phyloP scores from a whole-genome alignment of 2,888 invertebrate genomes.

The Spisula subtruncata region DNA sequence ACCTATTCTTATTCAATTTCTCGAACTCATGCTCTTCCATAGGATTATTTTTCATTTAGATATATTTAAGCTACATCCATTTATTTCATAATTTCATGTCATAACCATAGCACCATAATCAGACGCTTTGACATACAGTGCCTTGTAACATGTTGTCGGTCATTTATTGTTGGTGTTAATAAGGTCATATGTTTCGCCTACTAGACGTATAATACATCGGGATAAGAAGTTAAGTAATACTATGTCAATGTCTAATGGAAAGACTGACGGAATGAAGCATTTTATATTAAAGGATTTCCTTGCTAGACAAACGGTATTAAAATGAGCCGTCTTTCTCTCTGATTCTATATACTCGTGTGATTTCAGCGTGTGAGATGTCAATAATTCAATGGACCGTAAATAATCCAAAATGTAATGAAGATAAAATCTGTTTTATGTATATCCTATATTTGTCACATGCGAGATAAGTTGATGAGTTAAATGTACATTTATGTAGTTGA shows the following conservation, averaged over 20 bases:
- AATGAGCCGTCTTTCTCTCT: background rate
- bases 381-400: background rate
- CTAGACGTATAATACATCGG: conserved; percentile 8
- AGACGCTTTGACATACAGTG: background rate
- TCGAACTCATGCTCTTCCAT: no score
- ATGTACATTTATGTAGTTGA: no score
- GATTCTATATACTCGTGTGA: background rate
- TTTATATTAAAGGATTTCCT: conserved; percentile 5
- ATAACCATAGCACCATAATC: no score
- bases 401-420: background rate
- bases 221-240: conserved; percentile 13
- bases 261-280: background rate
- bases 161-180: background rate
- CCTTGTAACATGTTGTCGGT: background rate
- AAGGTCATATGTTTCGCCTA: background rate
- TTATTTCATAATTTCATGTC: no score
- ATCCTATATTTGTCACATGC: background rate
- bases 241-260: background rate
- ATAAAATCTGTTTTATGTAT: background rate
- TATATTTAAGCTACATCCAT: no score
- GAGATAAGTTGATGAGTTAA: no score
- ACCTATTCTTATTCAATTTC: no score
- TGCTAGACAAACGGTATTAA: background rate
- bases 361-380: background rate
- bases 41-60: no score